Conservation (phyloP, 2,888 invertebrate species). For the Eupithecia subumbrata region DNA sequence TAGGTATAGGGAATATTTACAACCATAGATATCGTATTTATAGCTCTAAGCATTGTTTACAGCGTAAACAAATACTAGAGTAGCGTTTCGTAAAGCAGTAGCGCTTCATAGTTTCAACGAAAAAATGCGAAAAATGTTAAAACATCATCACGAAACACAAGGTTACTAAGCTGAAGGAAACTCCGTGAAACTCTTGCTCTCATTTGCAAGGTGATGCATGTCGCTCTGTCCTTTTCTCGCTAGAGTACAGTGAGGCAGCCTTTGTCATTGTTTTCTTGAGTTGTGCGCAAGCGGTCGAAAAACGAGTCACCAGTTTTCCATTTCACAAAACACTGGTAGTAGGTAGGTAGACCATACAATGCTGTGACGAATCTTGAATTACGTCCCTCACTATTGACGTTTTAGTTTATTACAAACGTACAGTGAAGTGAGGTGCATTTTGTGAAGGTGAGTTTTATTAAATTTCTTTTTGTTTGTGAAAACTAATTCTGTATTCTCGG, state of each 20-base stretch:
- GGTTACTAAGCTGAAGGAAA: slow-evolving; percentile 7
- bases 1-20: neutral
- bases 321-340: slow-evolving; percentile 1
- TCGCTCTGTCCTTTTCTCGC: slow-evolving; percentile 47
- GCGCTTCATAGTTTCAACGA: neutral
- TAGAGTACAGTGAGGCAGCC: slow-evolving; percentile 30
- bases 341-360: slow-evolving; percentile 22
- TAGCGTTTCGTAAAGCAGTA: neutral
- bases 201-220: slow-evolving; percentile 51
- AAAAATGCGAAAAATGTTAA: neutral
- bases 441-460: neutral
- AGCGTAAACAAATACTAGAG: neutral
- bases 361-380: slow-evolving; percentile 52
- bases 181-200: slow-evolving; percentile 47
- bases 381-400: neutral
- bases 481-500: slow-evolving; percentile 5
- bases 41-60: neutral
- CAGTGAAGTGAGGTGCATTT: slow-evolving; percentile 3
- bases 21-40: neutral
- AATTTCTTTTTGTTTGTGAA: neutral
- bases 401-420: neutral
- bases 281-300: slow-evolving; percentile 60
- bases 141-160: slow-evolving; percentile 3
- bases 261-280: slow-evolving; percentile 18
- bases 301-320: slow-evolving; percentile 54